Base-by-base conservation (phyloP, 1,140 invertebrate genomes). In the Andrena cerasifolii region DNA sequence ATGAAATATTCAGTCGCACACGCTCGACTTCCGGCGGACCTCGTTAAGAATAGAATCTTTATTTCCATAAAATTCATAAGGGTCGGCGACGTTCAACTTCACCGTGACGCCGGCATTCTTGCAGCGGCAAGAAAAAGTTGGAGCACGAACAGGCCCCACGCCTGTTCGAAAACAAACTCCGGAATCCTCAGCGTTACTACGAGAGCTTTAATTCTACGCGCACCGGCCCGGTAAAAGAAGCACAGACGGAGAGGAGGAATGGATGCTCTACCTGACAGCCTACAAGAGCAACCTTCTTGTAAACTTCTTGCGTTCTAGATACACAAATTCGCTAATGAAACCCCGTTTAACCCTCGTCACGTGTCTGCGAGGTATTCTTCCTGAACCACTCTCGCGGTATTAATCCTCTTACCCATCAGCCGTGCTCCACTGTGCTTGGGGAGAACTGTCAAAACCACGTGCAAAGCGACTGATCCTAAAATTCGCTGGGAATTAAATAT, bases 41-140 rank as follows among this genome's bases (percentile, higher is more conserved):
- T 75, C 72, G 72, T 75, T 75, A 75, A 75, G 72, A 75, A 75
- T 75, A 75, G 72, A 75, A 75, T 75, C 63, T 75, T 75, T 75
- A 75, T 75, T 67, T 75, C 72, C 72, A 75, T 75, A 75, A 75
- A 75, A 75, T 67, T 66, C 72, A 67, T 67, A 65, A 75, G 62
- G 72, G 62, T 56, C 40, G 72, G 33, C 58, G 36, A 14, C 51
- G 72, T 54, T 75, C 40, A 66, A 67, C 49, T 75, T 67, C 49
- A 6, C 51, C 45, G 61, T n/a, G 26, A 24, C 58, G 49, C 33
- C 49, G 18, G 33, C 72, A n/a, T 33, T 54, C 7, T 6, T 14
- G 28, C 8, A 36, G 36, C 36, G 18, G 5, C 2, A 65, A n/a
- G n/a, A n/a, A 65, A 74, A 74, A 74, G 71, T 65, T 65, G 24